Evolutionary conservation across 2,113 vertebrate genomes (phyloP), one percentile per base, ranked within the genome.

Genomic region (Pardalotus punctatus): DNA sequence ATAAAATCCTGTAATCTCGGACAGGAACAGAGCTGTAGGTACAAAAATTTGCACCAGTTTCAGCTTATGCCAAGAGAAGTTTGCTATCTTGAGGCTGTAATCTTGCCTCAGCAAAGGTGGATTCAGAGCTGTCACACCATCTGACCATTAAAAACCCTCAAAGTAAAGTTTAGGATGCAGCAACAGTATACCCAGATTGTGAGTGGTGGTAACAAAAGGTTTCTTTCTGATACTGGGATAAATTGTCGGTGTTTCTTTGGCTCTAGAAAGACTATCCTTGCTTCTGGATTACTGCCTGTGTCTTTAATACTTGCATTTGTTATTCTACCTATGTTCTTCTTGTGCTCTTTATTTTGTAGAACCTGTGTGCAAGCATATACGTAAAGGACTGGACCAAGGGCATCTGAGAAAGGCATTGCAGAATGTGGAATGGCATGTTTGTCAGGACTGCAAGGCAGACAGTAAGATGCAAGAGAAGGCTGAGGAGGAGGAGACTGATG

Each of bases 371-470:
- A 98, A 95, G 51, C 99, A 99, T 67, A 96, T 99, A 74, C 98
- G 98, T 81, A 99, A 99, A 96, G 99, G 98, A 88, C 50, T 99
- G 87, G 99, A 99, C 27, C 98, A 98, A 93, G 96, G 98, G 73
- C 96, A 98, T 35, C 87, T 99, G 82, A 99, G 98, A 97, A 99
- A 98, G 97, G 96, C 98, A 3, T 79, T 97, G 53, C 96, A 96
- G 60, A 98, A 97, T 13, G 96, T 98, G 71, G 97, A 98, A 14
- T 99, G 98, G 98, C 97, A 91, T 9, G 84, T 97, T 76, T 99
- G 99, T 86, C 99, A 99, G 97, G 99, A 99, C 73, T 99, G 99
- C 94, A 98, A 98, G 74, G 97, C 76, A 21, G 96, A 97, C 86
- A 97, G 93, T 66, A 97, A 97, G 90, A 61, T 88, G 67, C 97